Percentiles rank a stretch among this genome's conserved stretches.
phyloP scores from a whole-genome alignment of 2,888 invertebrate species.

The Pseudanteris insignis region DNA sequence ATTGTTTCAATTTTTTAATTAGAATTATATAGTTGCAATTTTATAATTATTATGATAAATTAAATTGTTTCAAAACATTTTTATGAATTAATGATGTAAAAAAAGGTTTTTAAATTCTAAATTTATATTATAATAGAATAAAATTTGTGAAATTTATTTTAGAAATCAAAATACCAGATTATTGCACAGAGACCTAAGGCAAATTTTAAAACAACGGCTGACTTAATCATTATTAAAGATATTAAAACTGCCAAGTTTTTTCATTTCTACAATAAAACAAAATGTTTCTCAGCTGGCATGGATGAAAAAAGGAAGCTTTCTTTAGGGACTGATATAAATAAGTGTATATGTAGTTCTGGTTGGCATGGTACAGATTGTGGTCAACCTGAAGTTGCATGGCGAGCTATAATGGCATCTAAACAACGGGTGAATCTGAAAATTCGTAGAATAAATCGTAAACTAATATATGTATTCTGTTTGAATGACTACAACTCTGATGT shows the following conservation, averaged over 20 bases:
- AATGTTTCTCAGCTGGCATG: slow-evolving; percentile 59
- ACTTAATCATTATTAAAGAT: slow-evolving; percentile 55
- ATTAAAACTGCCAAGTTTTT: slow-evolving; percentile 56
- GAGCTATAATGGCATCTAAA: slow-evolving; percentile 71
- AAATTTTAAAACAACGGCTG: slow-evolving; percentile 51
- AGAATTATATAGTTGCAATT: too few relatives aligned
- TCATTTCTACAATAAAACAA: slow-evolving; percentile 54
- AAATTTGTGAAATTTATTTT: too few relatives aligned
- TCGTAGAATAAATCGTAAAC: slow-evolving; percentile 66
- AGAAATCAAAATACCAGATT: slow-evolving; percentile 11
- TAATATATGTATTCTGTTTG: slow-evolving; percentile 70
- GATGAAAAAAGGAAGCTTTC: slow-evolving; percentile 53
- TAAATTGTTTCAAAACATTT: too few relatives aligned
- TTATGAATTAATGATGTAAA: too few relatives aligned
- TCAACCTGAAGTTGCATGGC: slow-evolving; percentile 75
- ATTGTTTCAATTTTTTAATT: too few relatives aligned
- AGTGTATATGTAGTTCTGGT: slow-evolving; percentile 70
- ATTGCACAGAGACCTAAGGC: slow-evolving; percentile 6
- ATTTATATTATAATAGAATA: too few relatives aligned
- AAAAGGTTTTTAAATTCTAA: too few relatives aligned
- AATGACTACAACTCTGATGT: slow-evolving; percentile 70
- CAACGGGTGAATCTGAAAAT: slow-evolving; percentile 66
- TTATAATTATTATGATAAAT: too few relatives aligned
- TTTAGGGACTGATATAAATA: slow-evolving; percentile 46
- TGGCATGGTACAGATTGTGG: slow-evolving; percentile 76